Percentiles rank a stretch among this genome's conserved stretches.
phyloP scores from a whole-genome alignment of 2,113 vertebrate genomes.

The Hiodon alosoides region DNA sequence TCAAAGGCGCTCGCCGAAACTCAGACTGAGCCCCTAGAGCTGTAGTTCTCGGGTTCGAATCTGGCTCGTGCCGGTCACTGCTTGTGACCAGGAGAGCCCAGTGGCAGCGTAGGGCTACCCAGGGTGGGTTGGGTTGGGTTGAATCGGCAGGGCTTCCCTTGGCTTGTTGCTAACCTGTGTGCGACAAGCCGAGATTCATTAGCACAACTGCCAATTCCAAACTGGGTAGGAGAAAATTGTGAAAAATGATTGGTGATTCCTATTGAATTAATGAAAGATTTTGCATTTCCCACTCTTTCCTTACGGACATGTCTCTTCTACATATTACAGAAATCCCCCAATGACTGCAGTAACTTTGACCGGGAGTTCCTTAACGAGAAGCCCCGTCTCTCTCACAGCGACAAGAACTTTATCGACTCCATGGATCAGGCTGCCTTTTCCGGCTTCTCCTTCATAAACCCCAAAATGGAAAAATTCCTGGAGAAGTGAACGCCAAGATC shows the following conservation, averaged over 20 bases:
- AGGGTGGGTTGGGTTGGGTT: too few species aligned
- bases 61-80: too few species aligned
- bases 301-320: neutral
- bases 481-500: slow-evolving; percentile 60
- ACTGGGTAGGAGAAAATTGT: too few species aligned
- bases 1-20: neutral
- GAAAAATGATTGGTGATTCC: too few species aligned
- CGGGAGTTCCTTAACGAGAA: slow-evolving; percentile 95
- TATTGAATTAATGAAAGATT: too few species aligned
- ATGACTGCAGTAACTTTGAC: slow-evolving; percentile 94
- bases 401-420: slow-evolving; percentile 95
- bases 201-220: too few species aligned
- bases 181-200: too few species aligned
- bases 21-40: neutral
- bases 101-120: too few species aligned
- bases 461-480: slow-evolving; percentile 79
- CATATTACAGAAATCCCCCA: slow-evolving; percentile 74
- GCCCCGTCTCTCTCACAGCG: slow-evolving; percentile 81
- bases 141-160: too few species aligned
- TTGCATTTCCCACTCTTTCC: neutral
- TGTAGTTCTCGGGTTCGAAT: too few species aligned
- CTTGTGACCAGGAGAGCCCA: too few species aligned
- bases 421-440: slow-evolving; percentile 89
- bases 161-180: too few species aligned
- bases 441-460: slow-evolving; percentile 93